Conservation (phyloP, 2,113 vertebrate genomes). For the Camelus dromedarius region DNA sequence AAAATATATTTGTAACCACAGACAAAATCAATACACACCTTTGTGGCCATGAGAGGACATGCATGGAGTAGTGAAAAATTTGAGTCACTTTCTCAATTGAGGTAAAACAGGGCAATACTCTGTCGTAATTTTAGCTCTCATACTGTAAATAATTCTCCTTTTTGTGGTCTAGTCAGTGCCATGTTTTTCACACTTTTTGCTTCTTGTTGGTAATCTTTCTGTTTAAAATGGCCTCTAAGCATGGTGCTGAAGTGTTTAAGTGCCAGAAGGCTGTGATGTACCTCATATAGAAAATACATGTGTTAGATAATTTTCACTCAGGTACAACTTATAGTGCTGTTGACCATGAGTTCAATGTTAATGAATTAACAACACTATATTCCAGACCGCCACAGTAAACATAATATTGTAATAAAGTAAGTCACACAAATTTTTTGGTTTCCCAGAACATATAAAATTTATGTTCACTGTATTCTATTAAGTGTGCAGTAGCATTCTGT, state of each 20-base stretch:
- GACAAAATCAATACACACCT: neutral
- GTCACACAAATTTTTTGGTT: neutral
- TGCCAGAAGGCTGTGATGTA: neutral
- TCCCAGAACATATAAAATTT: neutral
- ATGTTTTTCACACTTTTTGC: neutral
- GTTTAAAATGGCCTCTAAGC: neutral
- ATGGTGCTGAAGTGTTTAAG: neutral
- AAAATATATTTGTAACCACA: neutral
- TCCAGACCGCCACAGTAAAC: neutral
- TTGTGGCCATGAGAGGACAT: neutral
- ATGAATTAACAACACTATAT: neutral
- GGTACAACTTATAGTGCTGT: neutral
- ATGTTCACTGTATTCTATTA: neutral
- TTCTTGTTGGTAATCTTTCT: constrained; percentile 2
- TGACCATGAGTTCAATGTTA: neutral
- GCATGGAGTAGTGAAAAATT: neutral
- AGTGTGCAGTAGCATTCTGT: neutral
- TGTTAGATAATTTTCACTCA: neutral
- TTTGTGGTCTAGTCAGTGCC: neutral
- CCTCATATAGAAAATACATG: neutral
- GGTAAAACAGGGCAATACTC: neutral
- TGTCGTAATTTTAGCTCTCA: neutral
- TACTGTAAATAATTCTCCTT: neutral
- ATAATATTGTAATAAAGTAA: neutral
- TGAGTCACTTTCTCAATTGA: neutral